Conservation (phyloP, 2,113 vertebrate species). For the Corythornis vintsioides region DNA sequence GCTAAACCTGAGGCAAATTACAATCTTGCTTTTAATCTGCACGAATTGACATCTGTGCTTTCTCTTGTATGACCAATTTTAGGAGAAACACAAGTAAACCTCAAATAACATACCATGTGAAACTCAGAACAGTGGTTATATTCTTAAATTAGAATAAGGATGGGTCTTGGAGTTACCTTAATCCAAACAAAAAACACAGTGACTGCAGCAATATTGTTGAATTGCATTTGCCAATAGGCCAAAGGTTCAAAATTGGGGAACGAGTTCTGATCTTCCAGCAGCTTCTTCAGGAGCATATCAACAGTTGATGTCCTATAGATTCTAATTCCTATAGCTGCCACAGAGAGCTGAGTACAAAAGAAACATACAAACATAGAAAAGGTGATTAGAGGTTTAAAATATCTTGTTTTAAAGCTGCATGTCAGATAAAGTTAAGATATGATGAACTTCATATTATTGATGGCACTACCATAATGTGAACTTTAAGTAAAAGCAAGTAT, state of each 20-base stretch:
- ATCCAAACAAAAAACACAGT: slow-evolving; percentile 96
- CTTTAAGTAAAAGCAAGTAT: neutral
- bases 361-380: neutral
- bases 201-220: slow-evolving; percentile 90
- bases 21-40: neutral
- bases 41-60: neutral
- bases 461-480: neutral
- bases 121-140: neutral
- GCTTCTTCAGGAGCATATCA: slow-evolving; percentile 78
- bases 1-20: neutral
- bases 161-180: slow-evolving; percentile 81
- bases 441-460: neutral
- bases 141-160: neutral
- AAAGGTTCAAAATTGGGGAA: slow-evolving; percentile 89
- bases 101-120: rapidly evolving
- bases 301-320: slow-evolving; percentile 85
- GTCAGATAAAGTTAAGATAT: neutral
- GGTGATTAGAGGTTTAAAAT: neutral
- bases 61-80: neutral
- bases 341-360: slow-evolving; percentile 81
- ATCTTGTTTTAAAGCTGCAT: neutral
- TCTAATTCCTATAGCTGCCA: slow-evolving; percentile 87
- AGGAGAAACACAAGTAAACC: neutral
- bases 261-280: slow-evolving; percentile 85
- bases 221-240: slow-evolving; percentile 91